Evolutionary conservation across 2,113 vertebrate species (phyloP), one percentile per base, ranked within the genome.

Genomic region (Neotoma lepida): DNA sequence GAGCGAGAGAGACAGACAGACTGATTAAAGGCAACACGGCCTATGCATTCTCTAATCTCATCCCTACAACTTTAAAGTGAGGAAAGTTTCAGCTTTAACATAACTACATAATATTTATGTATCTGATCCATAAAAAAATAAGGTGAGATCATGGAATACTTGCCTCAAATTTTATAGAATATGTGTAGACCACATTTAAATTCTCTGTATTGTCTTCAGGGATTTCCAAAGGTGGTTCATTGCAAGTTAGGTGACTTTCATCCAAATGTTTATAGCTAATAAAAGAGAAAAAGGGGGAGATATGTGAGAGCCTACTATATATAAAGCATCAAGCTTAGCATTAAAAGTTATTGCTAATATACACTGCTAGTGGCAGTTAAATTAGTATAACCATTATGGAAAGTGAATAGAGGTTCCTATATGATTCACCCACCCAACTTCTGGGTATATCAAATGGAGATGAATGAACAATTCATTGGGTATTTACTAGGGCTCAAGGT

Each of bases 111-210:
- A 44, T 56, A 90, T 26, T 93, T 92, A 80, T n/a, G 66, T 90
- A 70, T 13, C 86, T 94, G 30, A 80, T 77, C 51, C 76, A 22
- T n/a, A 78, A 77, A 93, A 74, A 87, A n/a, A 81, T 51, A 71
- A 91, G 46, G 86, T 71, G 41, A 90, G 63, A 39, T 6, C 35
- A 88, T 17, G 66, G 28, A 71, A 93, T 74, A 97, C 98, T 98
- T 98, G 99, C 99, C 96, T 98, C 97, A 98, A 99, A 99, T 49
- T 93, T 97, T 90, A 99, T 98, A 5, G 99, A 99, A 91, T 99
- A 99, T 86, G 98, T 98, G 96, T 99, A 99, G 89, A 98, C 95
- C 88, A 99, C 71, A 26, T 98, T 98, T 56, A 99, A 64, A 54
- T 99, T 98, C 68, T 26, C 97, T 7, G 89, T 97, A 93, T 98